Percentiles rank a stretch among this genome's conserved stretches.
phyloP scores from a whole-genome alignment of 2,888 invertebrate species.

The Apotomis turbidana region DNA sequence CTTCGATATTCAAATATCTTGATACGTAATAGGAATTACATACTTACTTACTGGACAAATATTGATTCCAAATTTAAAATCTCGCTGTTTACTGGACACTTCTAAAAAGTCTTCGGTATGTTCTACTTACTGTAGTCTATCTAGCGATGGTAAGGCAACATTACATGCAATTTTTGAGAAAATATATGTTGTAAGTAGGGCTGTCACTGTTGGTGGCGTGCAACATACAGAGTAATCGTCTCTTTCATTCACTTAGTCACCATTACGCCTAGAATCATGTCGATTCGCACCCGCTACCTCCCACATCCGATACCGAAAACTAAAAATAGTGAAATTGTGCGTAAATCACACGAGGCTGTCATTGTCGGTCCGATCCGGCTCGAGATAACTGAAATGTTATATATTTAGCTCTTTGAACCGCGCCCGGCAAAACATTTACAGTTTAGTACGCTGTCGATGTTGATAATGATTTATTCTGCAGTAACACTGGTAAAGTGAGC shows the following conservation, averaged over 20 bases:
- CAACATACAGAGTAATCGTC: no score
- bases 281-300: slow-evolving; percentile 23
- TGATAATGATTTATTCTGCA: neutral
- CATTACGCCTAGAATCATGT: neutral
- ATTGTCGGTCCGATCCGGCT: slow-evolving; percentile 45
- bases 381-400: slow-evolving; percentile 45
- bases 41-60: no score
- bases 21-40: no score
- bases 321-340: slow-evolving; percentile 54
- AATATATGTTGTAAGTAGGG: no score
- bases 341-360: slow-evolving; percentile 52
- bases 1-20: no score
- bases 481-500: neutral
- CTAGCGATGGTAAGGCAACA: no score
- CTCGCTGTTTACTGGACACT: no score
- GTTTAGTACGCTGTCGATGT: neutral
- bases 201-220: no score
- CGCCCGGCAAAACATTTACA: slow-evolving; percentile 30
- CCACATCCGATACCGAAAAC: slow-evolving; percentile 44
- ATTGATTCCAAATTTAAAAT: no score
- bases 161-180: no score
- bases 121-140: no score
- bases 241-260: neutral
- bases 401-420: slow-evolving; percentile 49
- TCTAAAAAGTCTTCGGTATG: no score